Base-by-base conservation (phyloP, 2,888 invertebrate genomes). In the Panopea generosa region DNA sequence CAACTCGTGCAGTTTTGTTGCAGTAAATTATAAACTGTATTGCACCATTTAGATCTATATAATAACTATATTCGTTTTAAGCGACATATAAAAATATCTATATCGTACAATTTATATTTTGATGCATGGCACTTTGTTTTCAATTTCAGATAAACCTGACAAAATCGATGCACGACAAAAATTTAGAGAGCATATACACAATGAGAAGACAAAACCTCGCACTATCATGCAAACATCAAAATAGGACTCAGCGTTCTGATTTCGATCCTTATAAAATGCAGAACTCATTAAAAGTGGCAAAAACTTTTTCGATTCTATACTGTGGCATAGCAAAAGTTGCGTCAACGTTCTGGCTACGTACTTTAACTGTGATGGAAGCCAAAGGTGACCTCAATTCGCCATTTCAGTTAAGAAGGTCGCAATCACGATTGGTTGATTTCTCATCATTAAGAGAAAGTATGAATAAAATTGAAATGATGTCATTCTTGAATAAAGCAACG, bases 291-390 rank as follows among this genome's bases (percentile, higher is more conserved):
- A 38, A 40, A 22, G 60, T 61, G 20, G 72, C 65, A 20, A 24
- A 27, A 38, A 63, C 60, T 20, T 63, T 68, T 43, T 14, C 53
- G 20, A 68, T 80, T 33, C 26, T 76, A 1, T 80, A 55, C 49
- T 80, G 79, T 53, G 56, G 50, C 18, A 72, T 80, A n/a, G 69
- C 79, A n/a, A 80, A 80, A 55, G 70, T 76, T 22, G 66, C 65
- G 2, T 69, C 79, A 2, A 74, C 79, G 4, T 80, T 80, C 50
- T 80, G 79, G 79, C 57, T 56, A 29, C 60, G 76, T n/a, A 66
- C 69, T 14, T 45, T 80, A 7, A 80, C 61, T 1, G 72, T 73
- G n/a, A 26, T 80, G 24, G 50, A 56, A 33, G 49, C 20, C 11
- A 40, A 26, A 22, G 22, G 27, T 4, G 56, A 59, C 1, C 43